phyloP scores from a whole-genome alignment of 1,140 invertebrate species.

The Megalonaias nervosa region DNA sequence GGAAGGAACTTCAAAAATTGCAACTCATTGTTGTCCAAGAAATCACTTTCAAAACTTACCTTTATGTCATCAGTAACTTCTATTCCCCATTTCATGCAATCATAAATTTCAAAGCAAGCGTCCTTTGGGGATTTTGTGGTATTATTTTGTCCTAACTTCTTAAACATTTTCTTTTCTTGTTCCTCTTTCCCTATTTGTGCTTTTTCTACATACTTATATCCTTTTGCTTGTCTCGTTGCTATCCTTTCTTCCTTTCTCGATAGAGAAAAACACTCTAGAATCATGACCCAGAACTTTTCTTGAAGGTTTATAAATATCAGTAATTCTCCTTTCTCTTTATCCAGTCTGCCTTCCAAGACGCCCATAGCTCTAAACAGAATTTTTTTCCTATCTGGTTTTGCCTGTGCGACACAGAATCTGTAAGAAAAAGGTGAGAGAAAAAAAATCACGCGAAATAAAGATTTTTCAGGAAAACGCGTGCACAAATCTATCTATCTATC shows the following conservation, averaged over 20 bases:
- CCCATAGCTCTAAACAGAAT: conserved; percentile 54
- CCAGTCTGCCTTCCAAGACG: conserved; percentile 51
- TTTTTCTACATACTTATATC: conserved; percentile 42
- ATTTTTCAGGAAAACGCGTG: too few species aligned
- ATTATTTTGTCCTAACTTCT: conserved; percentile 20
- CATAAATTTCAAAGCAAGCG: conserved; percentile 52
- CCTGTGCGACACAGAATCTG: conserved; percentile 65
- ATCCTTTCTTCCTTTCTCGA: conserved; percentile 26
- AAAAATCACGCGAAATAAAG: not conserved
- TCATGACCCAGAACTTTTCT: conserved; percentile 62
- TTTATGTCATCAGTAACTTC: conserved; percentile 52
- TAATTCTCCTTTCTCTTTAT: conserved; percentile 59
- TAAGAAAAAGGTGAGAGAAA: conserved; percentile 19
- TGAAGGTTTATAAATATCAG: conserved; percentile 59
- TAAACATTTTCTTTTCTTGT: not conserved
- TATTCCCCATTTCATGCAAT: conserved; percentile 57
- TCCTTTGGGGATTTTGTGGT: conserved; percentile 23
- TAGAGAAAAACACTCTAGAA: conserved; percentile 54
- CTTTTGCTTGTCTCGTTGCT: conserved; percentile 41
- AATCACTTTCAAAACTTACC: conserved; percentile 48
- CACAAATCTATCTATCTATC: too few species aligned
- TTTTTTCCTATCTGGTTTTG: conserved; percentile 55
- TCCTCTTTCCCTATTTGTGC: conserved; percentile 38
- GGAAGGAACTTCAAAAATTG: conserved; percentile 54
- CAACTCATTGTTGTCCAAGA: conserved; percentile 51